Evolutionary conservation across 1,140 invertebrate genomes (phyloP).

Genomic region (Neodiprion virginianus): DNA sequence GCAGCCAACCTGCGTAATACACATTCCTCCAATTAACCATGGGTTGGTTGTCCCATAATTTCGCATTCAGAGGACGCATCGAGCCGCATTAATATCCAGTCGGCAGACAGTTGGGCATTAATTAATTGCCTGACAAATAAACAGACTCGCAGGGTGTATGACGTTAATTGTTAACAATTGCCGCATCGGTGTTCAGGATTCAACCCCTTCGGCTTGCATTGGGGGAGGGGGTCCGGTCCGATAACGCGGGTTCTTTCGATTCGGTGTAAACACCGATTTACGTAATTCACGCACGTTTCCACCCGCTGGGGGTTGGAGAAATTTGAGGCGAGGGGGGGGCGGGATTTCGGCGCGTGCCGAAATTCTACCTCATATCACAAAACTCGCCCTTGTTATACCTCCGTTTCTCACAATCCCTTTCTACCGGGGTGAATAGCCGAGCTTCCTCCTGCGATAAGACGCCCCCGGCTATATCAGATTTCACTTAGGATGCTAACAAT

Average conservation of each 20-base stretch:
- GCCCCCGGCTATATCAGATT: background rate
- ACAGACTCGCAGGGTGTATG: background rate
- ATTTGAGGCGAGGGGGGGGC: too few species aligned
- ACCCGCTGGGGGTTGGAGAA: too few species aligned
- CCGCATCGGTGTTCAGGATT: background rate
- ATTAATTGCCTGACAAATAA: conserved; percentile 15
- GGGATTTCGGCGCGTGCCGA: too few species aligned
- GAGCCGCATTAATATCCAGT: background rate
- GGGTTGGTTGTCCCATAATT: background rate
- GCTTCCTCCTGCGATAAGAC: background rate
- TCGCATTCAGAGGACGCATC: conserved; percentile 5
- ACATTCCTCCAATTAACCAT: background rate
- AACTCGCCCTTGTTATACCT: background rate
- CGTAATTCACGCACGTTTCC: background rate
- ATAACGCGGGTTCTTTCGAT: too few species aligned
- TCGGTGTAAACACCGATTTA: too few species aligned
- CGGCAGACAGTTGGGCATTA: background rate
- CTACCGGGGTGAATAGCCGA: background rate
- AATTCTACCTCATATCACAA: too few species aligned
- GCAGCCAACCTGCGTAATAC: too few species aligned
- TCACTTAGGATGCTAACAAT: background rate
- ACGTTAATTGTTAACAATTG: background rate
- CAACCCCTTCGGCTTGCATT: background rate
- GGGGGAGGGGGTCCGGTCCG: background rate
- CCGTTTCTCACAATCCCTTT: conserved; percentile 10